Percentiles rank a stretch among this genome's conserved stretches.
phyloP scores from a whole-genome alignment of 1,140 invertebrate genomes.

The Lasioglossum albipes region DNA sequence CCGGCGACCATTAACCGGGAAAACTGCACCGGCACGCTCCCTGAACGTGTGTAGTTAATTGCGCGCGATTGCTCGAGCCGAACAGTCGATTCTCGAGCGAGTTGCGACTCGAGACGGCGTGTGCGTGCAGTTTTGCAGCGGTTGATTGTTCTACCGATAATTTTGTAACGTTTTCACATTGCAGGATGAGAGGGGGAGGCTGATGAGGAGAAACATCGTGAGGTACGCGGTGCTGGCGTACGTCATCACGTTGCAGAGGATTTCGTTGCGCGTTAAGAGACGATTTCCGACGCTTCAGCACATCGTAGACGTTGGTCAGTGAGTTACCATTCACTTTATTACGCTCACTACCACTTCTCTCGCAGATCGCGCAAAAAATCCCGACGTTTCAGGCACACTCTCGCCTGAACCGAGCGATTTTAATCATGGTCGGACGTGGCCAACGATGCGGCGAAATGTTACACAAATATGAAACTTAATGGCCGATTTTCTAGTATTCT shows the following conservation, averaged over 20 bases:
- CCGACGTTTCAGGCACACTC: background rate
- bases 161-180: slow-evolving; percentile 65
- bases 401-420: background rate
- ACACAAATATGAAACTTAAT: background rate
- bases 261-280: slow-evolving; percentile 92
- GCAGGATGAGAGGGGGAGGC: slow-evolving; percentile 90
- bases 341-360: background rate
- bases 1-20: background rate
- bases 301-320: slow-evolving; percentile 92
- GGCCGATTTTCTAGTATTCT: too few relatives aligned
- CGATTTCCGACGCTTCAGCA: slow-evolving; percentile 94
- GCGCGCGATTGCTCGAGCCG: background rate
- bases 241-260: slow-evolving; percentile 91
- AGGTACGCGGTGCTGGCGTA: slow-evolving; percentile 93
- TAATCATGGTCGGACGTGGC: background rate
- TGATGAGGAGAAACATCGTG: slow-evolving; percentile 94
- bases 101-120: too few relatives aligned
- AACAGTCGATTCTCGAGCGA: too few relatives aligned
- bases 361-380: background rate
- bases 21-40: background rate
- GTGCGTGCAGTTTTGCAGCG: too few relatives aligned
- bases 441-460: background rate
- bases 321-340: slow-evolving; percentile 65
- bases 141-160: slow-evolving; percentile 7
- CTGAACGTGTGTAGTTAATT: background rate